A percentile compares a stretch with the other conserved stretches of the same genome.
phyloP scores from a whole-genome alignment of 2,113 vertebrate genomes.

The Scolopax mira region DNA sequence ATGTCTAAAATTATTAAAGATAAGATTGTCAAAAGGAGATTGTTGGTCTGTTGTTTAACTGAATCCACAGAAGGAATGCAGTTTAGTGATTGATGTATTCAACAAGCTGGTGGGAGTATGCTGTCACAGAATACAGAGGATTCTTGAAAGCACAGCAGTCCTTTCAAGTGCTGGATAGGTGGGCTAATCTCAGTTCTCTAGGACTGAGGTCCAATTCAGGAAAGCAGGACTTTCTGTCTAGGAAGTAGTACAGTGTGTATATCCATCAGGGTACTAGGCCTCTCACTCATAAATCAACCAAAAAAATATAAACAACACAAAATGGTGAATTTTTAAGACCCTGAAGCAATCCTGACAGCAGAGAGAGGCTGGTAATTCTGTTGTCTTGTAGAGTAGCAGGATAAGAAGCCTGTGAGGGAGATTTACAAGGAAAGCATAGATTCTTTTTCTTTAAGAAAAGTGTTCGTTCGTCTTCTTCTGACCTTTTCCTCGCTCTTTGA shows the following conservation, averaged over 20 bases:
- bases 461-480: not conserved
- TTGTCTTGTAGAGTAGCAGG: not conserved
- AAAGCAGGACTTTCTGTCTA: not conserved
- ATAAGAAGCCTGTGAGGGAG: not conserved
- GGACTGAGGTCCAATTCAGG: not conserved
- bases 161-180: not conserved
- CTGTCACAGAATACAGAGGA: not conserved
- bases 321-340: not conserved
- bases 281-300: not conserved
- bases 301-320: not conserved
- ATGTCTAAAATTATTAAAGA: not conserved
- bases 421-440: too few species aligned
- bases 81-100: not conserved
- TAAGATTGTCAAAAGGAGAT: not conserved
- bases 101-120: not conserved
- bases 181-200: not conserved
- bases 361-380: not conserved
- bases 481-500: not conserved
- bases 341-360: not conserved
- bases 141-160: not conserved
- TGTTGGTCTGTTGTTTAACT: not conserved
- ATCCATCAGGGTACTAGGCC: not conserved
- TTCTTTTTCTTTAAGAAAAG: not conserved
- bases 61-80: not conserved
- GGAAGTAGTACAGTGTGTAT: not conserved